These are phyloP conservation scores for Drosophila mayaguana DNA, from an alignment of 2,888 invertebrate species.

Conservation along the genomic window DNA sequence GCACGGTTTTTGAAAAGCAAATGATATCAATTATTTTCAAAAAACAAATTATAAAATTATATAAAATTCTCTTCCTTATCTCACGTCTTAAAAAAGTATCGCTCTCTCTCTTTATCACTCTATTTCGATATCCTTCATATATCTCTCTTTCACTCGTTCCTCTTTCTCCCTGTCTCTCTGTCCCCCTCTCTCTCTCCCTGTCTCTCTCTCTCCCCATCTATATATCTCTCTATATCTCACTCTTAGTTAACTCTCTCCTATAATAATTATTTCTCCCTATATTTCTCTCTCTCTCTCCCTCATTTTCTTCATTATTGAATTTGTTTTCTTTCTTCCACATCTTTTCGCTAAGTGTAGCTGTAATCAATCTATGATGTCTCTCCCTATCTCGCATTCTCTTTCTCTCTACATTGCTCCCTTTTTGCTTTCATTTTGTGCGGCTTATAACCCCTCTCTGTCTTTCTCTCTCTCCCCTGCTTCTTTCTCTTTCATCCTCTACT, in stretches of 20 bases:
- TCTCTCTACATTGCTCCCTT: background rate
- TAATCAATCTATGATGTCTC: slow-evolving; percentile 4
- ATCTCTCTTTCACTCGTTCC: background rate
- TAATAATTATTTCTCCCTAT: background rate
- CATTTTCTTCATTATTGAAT: background rate
- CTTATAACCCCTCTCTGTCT: background rate
- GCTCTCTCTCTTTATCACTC: background rate
- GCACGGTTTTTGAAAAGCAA: background rate
- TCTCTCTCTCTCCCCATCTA: background rate
- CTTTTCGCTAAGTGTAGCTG: slow-evolving; percentile 29
- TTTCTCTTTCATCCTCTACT: slow-evolving; percentile 18
- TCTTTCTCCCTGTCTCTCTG: background rate
- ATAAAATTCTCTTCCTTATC: no score
- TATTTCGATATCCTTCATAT: no score
- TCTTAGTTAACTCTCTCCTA: background rate
- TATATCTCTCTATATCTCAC: background rate
- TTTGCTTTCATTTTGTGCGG: slow-evolving; percentile 27
- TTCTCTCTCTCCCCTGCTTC: background rate
- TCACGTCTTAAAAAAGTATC: background rate
- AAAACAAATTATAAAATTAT: no score
- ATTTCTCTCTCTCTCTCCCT: background rate
- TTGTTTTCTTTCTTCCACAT: background rate
- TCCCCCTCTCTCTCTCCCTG: background rate
- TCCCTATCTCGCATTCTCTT: background rate
- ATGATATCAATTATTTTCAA: background rate